Conservation (phyloP, 2,888 invertebrate genomes). For the Cecidostiba fungosa region DNA sequence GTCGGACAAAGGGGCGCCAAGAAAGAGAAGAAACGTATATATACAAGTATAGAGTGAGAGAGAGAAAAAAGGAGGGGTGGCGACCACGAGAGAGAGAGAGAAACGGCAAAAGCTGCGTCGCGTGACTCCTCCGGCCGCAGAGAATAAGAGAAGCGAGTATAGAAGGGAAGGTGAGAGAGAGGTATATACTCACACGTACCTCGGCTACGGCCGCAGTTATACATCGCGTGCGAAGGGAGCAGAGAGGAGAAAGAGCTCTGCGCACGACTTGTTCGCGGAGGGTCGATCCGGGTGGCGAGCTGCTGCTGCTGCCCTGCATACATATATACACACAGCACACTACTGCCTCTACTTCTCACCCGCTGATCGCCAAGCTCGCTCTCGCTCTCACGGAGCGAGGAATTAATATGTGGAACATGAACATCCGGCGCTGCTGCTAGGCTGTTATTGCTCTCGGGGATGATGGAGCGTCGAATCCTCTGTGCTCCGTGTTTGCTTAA, state of each 20-base stretch:
- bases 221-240: conserved; percentile 23
- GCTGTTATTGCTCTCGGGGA: conserved; percentile 1
- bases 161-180: neutral
- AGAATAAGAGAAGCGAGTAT: neutral
- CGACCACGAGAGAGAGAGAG: neutral
- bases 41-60: neutral
- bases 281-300: conserved; percentile 23
- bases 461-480: neutral
- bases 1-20: neutral
- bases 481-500: neutral
- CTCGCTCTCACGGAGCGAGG: neutral
- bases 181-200: neutral
- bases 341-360: neutral
- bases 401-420: conserved; percentile 41
- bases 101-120: conserved; percentile 23
- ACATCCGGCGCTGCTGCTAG: neutral
- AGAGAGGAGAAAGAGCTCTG: neutral
- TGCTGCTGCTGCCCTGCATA: neutral
- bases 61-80: neutral
- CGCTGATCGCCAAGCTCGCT: neutral
- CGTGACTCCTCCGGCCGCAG: neutral
- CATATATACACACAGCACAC: too few relatives aligned
- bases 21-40: conserved; percentile 31
- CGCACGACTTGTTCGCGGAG: conserved; percentile 29
- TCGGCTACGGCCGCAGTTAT: neutral